These are phyloP conservation scores for Gonioctena quinquepunctata DNA, from an alignment of 1,140 invertebrate genomes.

Conservation along the genomic window DNA sequence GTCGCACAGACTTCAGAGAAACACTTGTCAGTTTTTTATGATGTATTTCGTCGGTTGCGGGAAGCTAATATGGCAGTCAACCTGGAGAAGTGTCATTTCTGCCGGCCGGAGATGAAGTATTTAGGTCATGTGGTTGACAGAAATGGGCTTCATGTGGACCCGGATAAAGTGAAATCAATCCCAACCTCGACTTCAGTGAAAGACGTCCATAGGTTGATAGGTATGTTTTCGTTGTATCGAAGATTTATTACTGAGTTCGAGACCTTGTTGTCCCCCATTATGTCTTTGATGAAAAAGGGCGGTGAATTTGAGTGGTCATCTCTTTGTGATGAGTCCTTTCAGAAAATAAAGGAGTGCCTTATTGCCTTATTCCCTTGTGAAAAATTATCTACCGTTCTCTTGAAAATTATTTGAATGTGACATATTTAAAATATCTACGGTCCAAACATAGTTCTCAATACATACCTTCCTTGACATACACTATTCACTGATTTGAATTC, in stretches of 20 bases:
- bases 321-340: constrained; percentile 22
- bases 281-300: constrained; percentile 39
- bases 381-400: no score
- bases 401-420: no score
- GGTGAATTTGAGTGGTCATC: constrained; percentile 19
- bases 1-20: constrained; percentile 15
- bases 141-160: constrained; percentile 8
- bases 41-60: not conserved
- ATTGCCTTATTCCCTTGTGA: no score
- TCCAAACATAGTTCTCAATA: no score
- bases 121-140: not conserved
- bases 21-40: not conserved
- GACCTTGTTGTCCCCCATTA: constrained; percentile 12
- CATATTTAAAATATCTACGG: no score
- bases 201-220: not conserved
- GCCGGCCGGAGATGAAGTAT: constrained; percentile 22
- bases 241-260: constrained; percentile 10
- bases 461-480: no score
- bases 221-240: constrained; percentile 31
- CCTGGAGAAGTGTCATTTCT: not conserved
- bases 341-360: constrained; percentile 32
- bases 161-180: constrained; percentile 10
- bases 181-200: not conserved
- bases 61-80: constrained; percentile 17
- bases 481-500: no score